Base-by-base conservation (phyloP, 2,888 invertebrate genomes). In the Bombyx huttoni region DNA sequence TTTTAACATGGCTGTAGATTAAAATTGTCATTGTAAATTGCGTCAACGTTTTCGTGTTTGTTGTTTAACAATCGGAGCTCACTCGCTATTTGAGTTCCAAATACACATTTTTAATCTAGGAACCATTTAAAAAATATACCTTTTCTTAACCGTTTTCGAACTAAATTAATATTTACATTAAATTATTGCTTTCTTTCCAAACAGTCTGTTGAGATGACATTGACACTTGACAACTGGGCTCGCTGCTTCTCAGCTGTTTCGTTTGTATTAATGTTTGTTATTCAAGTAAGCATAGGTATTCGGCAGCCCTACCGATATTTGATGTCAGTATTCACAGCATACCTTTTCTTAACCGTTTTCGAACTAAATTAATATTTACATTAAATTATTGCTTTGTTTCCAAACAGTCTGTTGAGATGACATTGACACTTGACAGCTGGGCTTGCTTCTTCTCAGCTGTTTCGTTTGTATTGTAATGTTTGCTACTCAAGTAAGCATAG, bases 1-100 rank as follows among this genome's bases (percentile, higher is more conserved):
- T 47, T 50, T 51, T 50, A 46, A 47, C 50, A 24, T 50, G 50
- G 50, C 8, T 46, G 13, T 50, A 50, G 49, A 49, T 40, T 49
- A 49, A 49, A 49, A 49, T 24, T 24, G 24, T 24, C 5, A 24
- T 24, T 24, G 24, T 24, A 24, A 24, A 24, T 24, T 24, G 24
- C 5, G 24, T 24, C 24, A 24, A 40, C 40, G 35, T 14, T 13
- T 13, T 49, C n/a, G n/a, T 14, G 13, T 13, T 24, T 49, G 8
- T 10, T 10, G 12, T 1, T 0, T 0, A 8, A 40, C 40, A 12
- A 10, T 12, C 3, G n/a, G 47, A 46, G 40, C 24, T 13, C 33
- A 45, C 45, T 45, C 7, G 9, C 46, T n/a, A 50, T 46, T 13
- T 14, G 40, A 50, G 12, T 40, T 40, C 46, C 24, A n/a, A 46